These are phyloP conservation scores for Platysteira castanea DNA, from an alignment of 2,113 vertebrate genomes.

Conservation along the genomic window DNA sequence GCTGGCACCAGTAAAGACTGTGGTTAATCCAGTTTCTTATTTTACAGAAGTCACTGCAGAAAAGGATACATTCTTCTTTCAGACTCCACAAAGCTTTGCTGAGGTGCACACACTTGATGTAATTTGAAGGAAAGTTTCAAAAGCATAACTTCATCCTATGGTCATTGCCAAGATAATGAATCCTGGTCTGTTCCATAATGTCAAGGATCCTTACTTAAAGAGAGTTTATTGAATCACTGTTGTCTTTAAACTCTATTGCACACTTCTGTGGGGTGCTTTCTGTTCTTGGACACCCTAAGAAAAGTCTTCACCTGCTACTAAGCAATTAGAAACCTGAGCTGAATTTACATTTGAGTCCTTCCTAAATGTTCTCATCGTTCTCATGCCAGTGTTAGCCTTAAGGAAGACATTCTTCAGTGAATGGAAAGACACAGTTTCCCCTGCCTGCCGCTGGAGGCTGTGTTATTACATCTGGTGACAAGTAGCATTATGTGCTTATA, in stretches of 20 bases:
- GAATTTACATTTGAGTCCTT: neutral
- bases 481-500: neutral
- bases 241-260: neutral
- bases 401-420: neutral
- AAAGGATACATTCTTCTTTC: neutral
- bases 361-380: neutral
- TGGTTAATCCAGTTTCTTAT: neutral
- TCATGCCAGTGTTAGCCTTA: neutral
- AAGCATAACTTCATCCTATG: neutral
- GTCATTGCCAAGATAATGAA: neutral
- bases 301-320: neutral
- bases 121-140: neutral
- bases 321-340: neutral
- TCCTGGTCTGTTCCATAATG: neutral
- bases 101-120: neutral
- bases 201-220: neutral
- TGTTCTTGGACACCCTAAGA: neutral
- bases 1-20: neutral
- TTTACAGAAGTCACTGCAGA: neutral
- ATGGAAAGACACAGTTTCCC: neutral
- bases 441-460: neutral
- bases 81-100: neutral
- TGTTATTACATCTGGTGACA: neutral
- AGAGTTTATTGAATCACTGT: neutral
- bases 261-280: neutral